A percentile compares a stretch with the other conserved stretches of the same genome.
phyloP scores from a whole-genome alignment of 2,888 invertebrate genomes.

The Drosophila paranaensis region DNA sequence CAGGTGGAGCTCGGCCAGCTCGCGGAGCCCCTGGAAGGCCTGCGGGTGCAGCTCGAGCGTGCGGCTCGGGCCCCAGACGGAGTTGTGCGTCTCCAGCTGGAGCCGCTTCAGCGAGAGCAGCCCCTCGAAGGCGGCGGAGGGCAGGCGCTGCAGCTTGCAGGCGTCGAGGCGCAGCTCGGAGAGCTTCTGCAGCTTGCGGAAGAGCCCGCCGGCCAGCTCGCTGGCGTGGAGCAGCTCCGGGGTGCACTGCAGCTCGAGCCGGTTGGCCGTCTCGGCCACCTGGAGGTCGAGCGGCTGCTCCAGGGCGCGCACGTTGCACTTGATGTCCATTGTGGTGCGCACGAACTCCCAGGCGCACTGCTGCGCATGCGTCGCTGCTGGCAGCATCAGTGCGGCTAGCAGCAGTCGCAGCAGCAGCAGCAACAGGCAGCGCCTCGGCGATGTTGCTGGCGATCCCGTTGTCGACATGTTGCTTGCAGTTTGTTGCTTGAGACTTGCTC shows the following conservation, averaged over 20 bases:
- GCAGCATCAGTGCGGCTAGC: constrained; percentile 31
- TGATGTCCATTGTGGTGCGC: constrained; percentile 84
- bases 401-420: constrained; percentile 38
- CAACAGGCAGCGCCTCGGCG: constrained; percentile 54
- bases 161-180: constrained; percentile 91
- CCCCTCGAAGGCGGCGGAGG: constrained; percentile 92
- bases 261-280: constrained; percentile 89
- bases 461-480: constrained; percentile 38
- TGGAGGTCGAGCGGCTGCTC: constrained; percentile 83
- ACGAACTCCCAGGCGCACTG: constrained; percentile 85
- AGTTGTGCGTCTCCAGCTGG: constrained; percentile 91
- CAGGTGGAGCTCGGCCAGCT: constrained; percentile 92
- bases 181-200: constrained; percentile 90
- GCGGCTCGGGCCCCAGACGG: constrained; percentile 91
- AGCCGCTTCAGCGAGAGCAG: constrained; percentile 91
- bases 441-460: constrained; percentile 33
- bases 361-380: constrained; percentile 80
- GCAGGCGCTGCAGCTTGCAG: constrained; percentile 92
- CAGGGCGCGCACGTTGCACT: constrained; percentile 83
- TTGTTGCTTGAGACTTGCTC: constrained; percentile 20
- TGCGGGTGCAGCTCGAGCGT: constrained; percentile 90
- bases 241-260: constrained; percentile 91
- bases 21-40: constrained; percentile 91
- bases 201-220: constrained; percentile 89
- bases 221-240: constrained; percentile 92